Conservation (phyloP, 2,113 vertebrate species). For the Phoxinus phoxinus region DNA sequence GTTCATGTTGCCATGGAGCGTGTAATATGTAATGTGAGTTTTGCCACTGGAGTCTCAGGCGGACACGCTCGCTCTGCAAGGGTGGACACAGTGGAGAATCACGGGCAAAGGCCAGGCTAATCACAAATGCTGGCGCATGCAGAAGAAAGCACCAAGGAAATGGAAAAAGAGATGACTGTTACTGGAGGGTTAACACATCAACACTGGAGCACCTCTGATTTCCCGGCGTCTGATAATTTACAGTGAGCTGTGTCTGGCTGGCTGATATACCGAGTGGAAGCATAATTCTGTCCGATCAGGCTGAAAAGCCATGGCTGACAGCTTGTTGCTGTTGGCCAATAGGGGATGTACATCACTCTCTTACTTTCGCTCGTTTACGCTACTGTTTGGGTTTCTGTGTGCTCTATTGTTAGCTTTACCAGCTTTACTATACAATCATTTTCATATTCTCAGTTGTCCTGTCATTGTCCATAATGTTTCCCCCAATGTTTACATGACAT, state of each 20-base stretch:
- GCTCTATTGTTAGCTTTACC: background rate
- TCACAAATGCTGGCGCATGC: conserved; percentile 12
- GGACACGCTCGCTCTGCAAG: background rate
- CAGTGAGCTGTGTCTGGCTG: conserved; percentile 14
- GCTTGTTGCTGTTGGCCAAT: conserved; percentile 28
- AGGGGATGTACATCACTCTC: conserved; percentile 15
- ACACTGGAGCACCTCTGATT: conserved; percentile 20
- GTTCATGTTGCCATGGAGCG: conserved; percentile 25
- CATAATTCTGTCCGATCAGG: conserved; percentile 32
- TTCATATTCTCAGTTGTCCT: background rate
- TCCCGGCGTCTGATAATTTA: conserved; percentile 13
- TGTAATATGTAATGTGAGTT: background rate
- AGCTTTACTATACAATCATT: background rate
- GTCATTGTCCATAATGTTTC: background rate
- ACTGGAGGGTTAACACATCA: conserved; percentile 27
- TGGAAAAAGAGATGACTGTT: background rate
- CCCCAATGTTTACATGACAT: background rate
- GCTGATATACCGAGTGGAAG: conserved; percentile 12
- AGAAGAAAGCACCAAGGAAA: conserved; percentile 6
- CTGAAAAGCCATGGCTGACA: conserved; percentile 20
- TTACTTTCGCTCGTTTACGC: background rate
- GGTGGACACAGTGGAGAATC: background rate
- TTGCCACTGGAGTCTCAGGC: background rate
- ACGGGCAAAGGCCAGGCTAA: background rate
- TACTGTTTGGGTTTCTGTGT: background rate